Evolutionary conservation across 2,888 invertebrate genomes (phyloP).

Genomic region (Tiliacea aurago): DNA sequence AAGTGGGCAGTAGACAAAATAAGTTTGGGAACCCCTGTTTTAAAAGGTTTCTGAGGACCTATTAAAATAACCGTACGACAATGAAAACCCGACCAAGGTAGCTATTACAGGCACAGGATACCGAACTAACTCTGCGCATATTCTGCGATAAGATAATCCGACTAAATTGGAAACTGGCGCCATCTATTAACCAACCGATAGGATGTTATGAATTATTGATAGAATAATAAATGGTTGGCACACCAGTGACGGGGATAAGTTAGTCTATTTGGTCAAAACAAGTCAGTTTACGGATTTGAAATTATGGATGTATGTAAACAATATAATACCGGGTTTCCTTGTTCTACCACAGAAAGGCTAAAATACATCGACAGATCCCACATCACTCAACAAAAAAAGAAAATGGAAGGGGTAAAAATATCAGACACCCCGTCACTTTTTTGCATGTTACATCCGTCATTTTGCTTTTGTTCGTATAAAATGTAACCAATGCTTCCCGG

Average conservation of each 20-base stretch:
- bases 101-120: conserved; percentile 72
- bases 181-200: conserved; percentile 68
- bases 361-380: not conserved
- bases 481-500: too few relatives aligned
- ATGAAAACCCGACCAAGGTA: conserved; percentile 66
- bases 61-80: conserved; percentile 28
- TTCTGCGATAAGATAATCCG: conserved; percentile 77
- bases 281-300: not conserved
- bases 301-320: not conserved
- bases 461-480: too few relatives aligned
- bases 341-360: not conserved
- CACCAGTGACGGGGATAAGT: not conserved
- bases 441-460: too few relatives aligned
- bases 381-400: not conserved
- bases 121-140: conserved; percentile 67
- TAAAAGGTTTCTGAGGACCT: too few relatives aligned
- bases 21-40: too few relatives aligned
- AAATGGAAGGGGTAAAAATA: too few relatives aligned
- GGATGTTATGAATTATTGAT: conserved; percentile 59
- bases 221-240: conserved; percentile 35
- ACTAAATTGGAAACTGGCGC: conserved; percentile 74
- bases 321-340: not conserved
- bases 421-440: too few relatives aligned
- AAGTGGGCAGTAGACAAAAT: too few relatives aligned
- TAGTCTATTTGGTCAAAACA: conserved; percentile 19